These are phyloP conservation scores for Macroglossus sobrinus DNA, from an alignment of 2,113 vertebrate genomes.

Conservation along the genomic window DNA sequence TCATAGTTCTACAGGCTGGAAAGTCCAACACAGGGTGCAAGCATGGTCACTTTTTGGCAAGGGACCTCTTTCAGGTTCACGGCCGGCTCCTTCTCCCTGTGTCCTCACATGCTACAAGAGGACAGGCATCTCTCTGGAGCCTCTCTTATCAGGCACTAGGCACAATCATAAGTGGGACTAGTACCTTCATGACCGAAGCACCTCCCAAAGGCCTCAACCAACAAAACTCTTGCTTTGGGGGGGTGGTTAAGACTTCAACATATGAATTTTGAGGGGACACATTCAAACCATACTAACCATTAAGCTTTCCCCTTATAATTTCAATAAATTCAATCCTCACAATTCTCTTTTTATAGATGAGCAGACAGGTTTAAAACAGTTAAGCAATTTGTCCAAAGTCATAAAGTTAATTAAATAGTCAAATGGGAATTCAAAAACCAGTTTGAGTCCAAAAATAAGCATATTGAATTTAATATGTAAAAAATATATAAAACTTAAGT, in stretches of 20 bases:
- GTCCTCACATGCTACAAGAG: accelerated
- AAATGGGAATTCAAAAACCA: neutral
- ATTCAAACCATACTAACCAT: neutral
- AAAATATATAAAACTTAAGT: neutral
- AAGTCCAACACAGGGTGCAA: neutral
- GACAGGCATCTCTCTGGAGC: neutral
- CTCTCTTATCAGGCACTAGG: neutral
- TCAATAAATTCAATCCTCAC: neutral
- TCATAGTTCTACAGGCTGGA: neutral
- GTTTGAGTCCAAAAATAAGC: constrained; percentile 25
- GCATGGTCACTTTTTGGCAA: neutral
- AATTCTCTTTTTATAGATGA: neutral
- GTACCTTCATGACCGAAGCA: neutral
- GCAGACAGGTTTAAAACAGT: neutral
- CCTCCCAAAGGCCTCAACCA: neutral
- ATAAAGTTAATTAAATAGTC: constrained; percentile 32
- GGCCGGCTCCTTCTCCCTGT: neutral
- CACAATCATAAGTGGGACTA: neutral
- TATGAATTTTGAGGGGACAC: neutral
- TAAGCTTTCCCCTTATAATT: neutral
- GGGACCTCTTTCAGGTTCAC: neutral
- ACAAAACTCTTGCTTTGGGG: neutral
- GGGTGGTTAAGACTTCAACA: neutral
- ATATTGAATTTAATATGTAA: constrained; percentile 11
- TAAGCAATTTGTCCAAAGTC: constrained; percentile 23